Percentiles rank a stretch among this genome's conserved stretches.
These are phyloP conservation scores for Hemistola chrysoprasaria DNA, from an alignment of 2,888 invertebrate species.

Conservation along the genomic window DNA sequence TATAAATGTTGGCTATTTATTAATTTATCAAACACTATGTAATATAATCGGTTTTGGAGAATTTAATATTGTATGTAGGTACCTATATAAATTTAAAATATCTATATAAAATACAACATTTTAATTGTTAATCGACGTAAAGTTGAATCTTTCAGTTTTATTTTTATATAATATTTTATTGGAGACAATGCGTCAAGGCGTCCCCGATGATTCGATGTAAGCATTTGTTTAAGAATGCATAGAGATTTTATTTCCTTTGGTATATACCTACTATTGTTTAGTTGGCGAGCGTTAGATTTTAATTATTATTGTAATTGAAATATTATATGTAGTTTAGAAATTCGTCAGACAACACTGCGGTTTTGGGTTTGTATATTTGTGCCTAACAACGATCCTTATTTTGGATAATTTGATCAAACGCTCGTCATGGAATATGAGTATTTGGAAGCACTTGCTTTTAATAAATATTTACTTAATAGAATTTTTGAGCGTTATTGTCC, in stretches of 20 bases:
- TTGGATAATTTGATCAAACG: too few species aligned
- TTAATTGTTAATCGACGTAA: constrained; percentile 40
- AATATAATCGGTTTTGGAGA: too few species aligned
- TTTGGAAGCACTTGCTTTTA: too few species aligned
- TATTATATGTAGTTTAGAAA: constrained; percentile 1
- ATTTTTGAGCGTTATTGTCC: too few species aligned
- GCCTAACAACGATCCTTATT: constrained; percentile 5
- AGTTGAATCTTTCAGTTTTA: constrained; percentile 68
- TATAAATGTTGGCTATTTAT: too few species aligned
- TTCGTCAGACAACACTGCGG: constrained; percentile 2
- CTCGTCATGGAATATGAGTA: too few species aligned
- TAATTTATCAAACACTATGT: too few species aligned
- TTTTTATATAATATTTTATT: constrained; percentile 61
- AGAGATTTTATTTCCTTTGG: constrained; percentile 48
- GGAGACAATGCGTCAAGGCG: constrained; percentile 41
- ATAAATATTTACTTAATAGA: too few species aligned
- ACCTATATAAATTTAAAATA: too few species aligned
- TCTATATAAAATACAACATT: too few species aligned
- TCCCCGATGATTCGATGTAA: constrained; percentile 53
- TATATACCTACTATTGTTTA: constrained; percentile 42
- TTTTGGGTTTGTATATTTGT: not conserved
- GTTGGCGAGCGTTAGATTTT: constrained; percentile 43
- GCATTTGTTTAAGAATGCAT: constrained; percentile 78
- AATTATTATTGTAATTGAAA: constrained; percentile 22
- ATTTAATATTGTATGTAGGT: too few species aligned